Conservation (phyloP, 2,888 invertebrate genomes). For the Lepidocyrtoides sp. region DNA sequence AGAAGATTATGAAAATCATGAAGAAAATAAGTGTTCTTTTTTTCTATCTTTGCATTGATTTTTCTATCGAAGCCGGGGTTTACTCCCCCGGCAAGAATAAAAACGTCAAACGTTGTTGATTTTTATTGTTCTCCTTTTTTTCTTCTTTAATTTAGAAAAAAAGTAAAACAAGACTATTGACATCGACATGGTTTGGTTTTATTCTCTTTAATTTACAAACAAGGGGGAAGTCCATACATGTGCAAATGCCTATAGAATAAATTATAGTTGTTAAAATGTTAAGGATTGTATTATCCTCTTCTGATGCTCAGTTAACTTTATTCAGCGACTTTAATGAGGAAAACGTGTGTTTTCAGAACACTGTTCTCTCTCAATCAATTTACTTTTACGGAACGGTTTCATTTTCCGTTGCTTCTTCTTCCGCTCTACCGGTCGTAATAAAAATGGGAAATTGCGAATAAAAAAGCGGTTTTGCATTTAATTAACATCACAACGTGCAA, state of each 20-base stretch:
- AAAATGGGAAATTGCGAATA: background rate
- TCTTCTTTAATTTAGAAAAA: background rate
- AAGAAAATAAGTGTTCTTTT: background rate
- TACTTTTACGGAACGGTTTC: conserved; percentile 37
- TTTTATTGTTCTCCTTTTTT: conserved; percentile 35
- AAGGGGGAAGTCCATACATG: background rate
- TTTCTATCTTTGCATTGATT: background rate
- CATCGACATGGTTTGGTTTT: background rate
- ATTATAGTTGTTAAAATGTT: background rate
- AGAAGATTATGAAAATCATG: background rate
- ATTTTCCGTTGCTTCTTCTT: conserved; percentile 38
- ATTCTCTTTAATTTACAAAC: background rate
- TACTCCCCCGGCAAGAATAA: background rate
- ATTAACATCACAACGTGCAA: background rate
- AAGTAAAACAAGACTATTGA: conserved; percentile 29
- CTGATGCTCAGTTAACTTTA: background rate
- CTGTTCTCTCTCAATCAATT: background rate
- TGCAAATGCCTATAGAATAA: background rate
- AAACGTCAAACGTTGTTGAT: conserved; percentile 3
- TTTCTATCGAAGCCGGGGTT: background rate
- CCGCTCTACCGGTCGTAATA: background rate
- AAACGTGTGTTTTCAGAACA: too few relatives aligned
- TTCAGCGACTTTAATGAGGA: background rate
- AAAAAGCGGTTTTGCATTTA: background rate
- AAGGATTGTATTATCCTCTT: background rate